phyloP scores from a whole-genome alignment of 2,888 invertebrate genomes.

The Andrena hattorfiana region DNA sequence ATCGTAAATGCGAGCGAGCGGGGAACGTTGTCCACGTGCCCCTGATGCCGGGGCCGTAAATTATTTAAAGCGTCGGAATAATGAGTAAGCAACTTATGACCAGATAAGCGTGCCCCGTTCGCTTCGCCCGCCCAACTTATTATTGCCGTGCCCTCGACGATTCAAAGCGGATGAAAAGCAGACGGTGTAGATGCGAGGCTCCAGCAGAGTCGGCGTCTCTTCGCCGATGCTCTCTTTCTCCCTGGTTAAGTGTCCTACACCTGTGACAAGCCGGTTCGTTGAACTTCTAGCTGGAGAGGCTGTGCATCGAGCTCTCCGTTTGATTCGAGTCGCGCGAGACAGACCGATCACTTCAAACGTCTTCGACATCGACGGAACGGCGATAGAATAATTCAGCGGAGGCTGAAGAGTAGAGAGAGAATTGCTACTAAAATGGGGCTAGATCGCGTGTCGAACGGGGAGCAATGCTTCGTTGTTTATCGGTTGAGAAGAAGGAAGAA shows the following conservation, averaged over 20 bases:
- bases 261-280: background rate
- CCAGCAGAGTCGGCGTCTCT: background rate
- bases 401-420: background rate
- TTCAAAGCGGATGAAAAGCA: slow-evolving; percentile 12
- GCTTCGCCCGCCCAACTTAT: slow-evolving; percentile 9
- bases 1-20: slow-evolving; percentile 47
- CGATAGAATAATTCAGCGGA: background rate
- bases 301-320: background rate
- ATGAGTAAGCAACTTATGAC: slow-evolving; percentile 49
- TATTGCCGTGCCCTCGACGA: slow-evolving; percentile 8
- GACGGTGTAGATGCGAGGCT: background rate
- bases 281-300: background rate
- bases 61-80: slow-evolving; percentile 39
- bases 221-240: background rate
- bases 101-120: slow-evolving; percentile 40
- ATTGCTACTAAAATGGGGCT: slow-evolving; percentile 7
- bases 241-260: background rate
- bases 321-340: too few relatives aligned
- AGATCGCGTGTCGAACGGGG: background rate
- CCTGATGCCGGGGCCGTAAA: slow-evolving; percentile 32
- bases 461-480: too few relatives aligned
- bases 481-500: too few relatives aligned
- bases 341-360: background rate
- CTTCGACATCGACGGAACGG: background rate
- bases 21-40: slow-evolving; percentile 39